A percentile compares a stretch with the other conserved stretches of the same genome.
Evolutionary conservation across 2,888 invertebrate species (phyloP).

Genomic region (Venusia cambrica): DNA sequence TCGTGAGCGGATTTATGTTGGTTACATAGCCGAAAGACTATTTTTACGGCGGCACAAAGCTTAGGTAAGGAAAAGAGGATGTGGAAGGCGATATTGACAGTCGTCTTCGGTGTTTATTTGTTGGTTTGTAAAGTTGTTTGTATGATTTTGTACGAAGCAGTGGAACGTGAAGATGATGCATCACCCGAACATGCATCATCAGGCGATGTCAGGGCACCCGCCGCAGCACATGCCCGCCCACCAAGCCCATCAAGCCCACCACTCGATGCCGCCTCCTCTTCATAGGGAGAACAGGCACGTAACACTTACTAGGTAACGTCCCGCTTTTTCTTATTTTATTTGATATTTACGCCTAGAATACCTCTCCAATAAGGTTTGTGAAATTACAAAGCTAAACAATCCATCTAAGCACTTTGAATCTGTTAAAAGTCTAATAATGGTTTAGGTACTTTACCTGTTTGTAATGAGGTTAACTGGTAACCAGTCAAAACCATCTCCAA

Average conservation of each 20-base stretch:
- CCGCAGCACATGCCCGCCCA: slow-evolving; percentile 72
- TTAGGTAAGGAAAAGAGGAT: slow-evolving; percentile 62
- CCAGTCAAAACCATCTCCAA: slow-evolving; percentile 1
- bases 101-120: slow-evolving; percentile 62
- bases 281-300: slow-evolving; percentile 83
- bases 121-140: slow-evolving; percentile 59
- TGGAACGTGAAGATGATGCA: slow-evolving; percentile 74
- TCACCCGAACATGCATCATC: slow-evolving; percentile 81
- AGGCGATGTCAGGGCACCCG: slow-evolving; percentile 76
- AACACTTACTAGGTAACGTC: slow-evolving; percentile 74
- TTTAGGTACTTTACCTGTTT: slow-evolving; percentile 9
- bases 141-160: slow-evolving; percentile 63
- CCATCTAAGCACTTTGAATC: slow-evolving; percentile 10
- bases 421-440: slow-evolving; percentile 15
- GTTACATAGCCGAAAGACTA: slow-evolving; percentile 50
- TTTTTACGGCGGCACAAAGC: slow-evolving; percentile 47
- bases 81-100: slow-evolving; percentile 44
- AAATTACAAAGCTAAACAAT: slow-evolving; percentile 11
- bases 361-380: slow-evolving; percentile 2
- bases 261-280: slow-evolving; percentile 84
- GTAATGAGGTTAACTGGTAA: slow-evolving; percentile 7
- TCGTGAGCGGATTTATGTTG: slow-evolving; percentile 65
- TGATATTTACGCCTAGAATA: slow-evolving; percentile 31
- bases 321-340: slow-evolving; percentile 60
- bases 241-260: slow-evolving; percentile 79